These are phyloP conservation scores for Apeltes quadracus DNA, from an alignment of 2,113 vertebrate genomes.

Conservation along the genomic window DNA sequence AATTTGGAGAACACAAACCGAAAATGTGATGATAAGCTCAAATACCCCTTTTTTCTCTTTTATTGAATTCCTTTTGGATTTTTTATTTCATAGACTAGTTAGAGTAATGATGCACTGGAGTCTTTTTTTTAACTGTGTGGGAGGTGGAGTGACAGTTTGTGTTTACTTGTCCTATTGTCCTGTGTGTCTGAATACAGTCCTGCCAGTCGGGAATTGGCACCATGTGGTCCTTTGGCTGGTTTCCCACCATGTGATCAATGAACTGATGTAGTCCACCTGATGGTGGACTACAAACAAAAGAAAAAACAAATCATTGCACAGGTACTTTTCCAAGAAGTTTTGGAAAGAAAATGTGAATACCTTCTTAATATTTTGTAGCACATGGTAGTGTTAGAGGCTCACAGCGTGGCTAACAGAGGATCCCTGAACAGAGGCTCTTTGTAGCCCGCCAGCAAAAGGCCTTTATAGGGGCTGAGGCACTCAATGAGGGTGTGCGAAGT, in stretches of 20 bases:
- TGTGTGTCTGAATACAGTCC: conserved; percentile 41
- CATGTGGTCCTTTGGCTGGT: conserved; percentile 86
- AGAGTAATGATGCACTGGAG: not conserved
- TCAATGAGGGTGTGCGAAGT: conserved; percentile 86
- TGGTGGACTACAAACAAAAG: conserved; percentile 69
- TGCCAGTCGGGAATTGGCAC: conserved; percentile 83
- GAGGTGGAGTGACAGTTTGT: not conserved
- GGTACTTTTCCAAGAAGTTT: conserved; percentile 1
- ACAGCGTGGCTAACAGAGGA: conserved; percentile 80
- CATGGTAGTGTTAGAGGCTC: conserved; percentile 45
- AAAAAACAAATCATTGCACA: not conserved
- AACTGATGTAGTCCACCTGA: conserved; percentile 78
- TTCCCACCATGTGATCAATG: conserved; percentile 88
- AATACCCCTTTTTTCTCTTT: not conserved
- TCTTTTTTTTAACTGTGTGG: not conserved
- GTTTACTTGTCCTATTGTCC: conserved; percentile 59
- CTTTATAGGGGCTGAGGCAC: conserved; percentile 81
- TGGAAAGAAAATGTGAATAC: not conserved
- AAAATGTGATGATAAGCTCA: not conserved
- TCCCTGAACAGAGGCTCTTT: conserved; percentile 79
- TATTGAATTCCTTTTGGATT: not conserved
- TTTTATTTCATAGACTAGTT: not conserved
- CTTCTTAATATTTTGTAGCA: not conserved
- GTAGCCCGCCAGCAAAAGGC: conserved; percentile 83
- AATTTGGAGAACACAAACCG: conserved; percentile 17